Evolutionary conservation across 2,888 invertebrate species (phyloP), one percentile per base, ranked within the genome.

Genomic region (Aphidoletes aphidimyza): DNA sequence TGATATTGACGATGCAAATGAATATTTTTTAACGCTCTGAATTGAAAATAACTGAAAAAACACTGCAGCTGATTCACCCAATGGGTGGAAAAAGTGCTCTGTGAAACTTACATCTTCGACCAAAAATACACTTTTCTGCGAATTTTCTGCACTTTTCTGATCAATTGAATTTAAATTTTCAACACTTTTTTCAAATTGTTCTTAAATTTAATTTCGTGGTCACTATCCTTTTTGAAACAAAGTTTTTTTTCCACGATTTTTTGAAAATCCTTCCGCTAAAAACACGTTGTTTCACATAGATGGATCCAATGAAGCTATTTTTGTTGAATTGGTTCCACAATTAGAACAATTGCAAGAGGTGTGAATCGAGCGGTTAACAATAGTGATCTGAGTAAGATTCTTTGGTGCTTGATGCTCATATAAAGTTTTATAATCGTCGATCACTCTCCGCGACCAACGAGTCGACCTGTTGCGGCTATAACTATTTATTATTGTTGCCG

Each of bases 191-290:
- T 54, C 30, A 30, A 69, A 69, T 22, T n/a, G n/a, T 9, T 54
- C 22, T 22, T 22, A 47, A 47, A 47, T 9, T 22, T 22, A 54
- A 54, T 22, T 54, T 17, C 17, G 47, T 54, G n/a, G n/a, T n/a
- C n/a, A n/a, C n/a, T n/a, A 54, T 69, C 69, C 69, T 69, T 9
- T 69, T 69, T 69, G 30, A 69, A 69, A 30, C 69, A 69, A 69
- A 69, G 34, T 69, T 30, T 69, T 30, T 69, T 42, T 14, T 42
- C 14, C 42, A 14, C 8, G 42, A 11, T 30, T 30, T 69, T 14
- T 30, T 69, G 14, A 54, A 22, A 22, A 54, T 54, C 26, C 9
- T 30, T 54, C n/a, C n/a, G n/a, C 54, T 19, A 47, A 54, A 54
- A 54, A 54, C 22, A n/a, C 54, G 3, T 54, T 54, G 54, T 22